Evolutionary conservation across 2,888 invertebrate species (phyloP).

Genomic region (Pocota personata): DNA sequence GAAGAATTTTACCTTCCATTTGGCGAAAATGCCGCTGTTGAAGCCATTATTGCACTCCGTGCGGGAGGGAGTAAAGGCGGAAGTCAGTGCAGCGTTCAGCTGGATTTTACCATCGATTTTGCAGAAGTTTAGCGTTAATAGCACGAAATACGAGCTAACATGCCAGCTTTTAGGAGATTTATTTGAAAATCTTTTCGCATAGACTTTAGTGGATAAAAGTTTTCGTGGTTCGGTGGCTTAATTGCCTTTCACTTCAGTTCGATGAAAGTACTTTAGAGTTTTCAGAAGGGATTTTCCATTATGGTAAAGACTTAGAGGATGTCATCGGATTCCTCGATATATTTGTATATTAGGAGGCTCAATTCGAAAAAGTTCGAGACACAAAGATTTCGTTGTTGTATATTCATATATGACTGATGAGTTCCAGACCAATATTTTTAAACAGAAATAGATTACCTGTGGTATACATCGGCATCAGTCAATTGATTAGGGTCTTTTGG

Average conservation of each 20-base stretch:
- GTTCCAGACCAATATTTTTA: no score
- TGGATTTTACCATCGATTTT: slow-evolving; percentile 10
- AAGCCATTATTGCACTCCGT: background rate
- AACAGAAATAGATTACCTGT: no score
- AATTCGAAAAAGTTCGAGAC: no score
- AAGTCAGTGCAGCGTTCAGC: background rate
- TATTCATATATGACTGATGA: no score
- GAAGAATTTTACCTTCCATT: slow-evolving; percentile 49
- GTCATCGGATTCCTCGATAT: background rate
- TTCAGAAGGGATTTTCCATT: background rate
- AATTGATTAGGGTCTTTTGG: no score
- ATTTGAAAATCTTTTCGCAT: slow-evolving; percentile 25
- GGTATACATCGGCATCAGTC: no score
- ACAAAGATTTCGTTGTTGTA: no score
- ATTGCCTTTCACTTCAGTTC: background rate
- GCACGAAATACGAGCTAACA: slow-evolving; percentile 33
- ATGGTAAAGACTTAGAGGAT: background rate
- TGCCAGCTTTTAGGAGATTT: slow-evolving; percentile 33
- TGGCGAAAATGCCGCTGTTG: background rate
- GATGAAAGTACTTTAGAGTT: background rate
- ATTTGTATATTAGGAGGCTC: no score
- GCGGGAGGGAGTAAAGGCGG: background rate
- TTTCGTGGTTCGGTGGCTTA: background rate
- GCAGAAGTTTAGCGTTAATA: slow-evolving; percentile 39
- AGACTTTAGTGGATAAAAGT: background rate